A percentile compares a stretch with the other conserved stretches of the same genome.
Evolutionary conservation across 2,797 vertebrate genomes (phyloP).

Genomic region (Sandelia bainsii): DNA sequence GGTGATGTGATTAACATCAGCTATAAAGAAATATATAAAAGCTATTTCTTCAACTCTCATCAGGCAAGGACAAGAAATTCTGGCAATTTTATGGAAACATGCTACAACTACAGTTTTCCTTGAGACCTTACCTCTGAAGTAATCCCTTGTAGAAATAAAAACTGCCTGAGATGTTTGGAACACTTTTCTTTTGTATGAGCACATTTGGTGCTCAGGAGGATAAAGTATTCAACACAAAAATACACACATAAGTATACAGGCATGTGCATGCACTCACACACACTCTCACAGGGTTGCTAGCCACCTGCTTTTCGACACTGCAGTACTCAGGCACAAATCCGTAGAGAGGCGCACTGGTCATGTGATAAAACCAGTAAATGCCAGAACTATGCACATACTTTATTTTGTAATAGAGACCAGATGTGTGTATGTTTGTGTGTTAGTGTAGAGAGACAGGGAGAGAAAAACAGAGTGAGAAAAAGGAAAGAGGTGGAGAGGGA

Average conservation of each 20-base stretch:
- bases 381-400: constrained; percentile 74
- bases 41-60: too few species aligned
- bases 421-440: constrained; percentile 42
- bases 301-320: constrained; percentile 73
- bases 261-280: constrained; percentile 1
- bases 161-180: constrained; percentile 10
- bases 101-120: not conserved
- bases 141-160: constrained; percentile 7
- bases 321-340: constrained; percentile 57
- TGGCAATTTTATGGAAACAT: not conserved
- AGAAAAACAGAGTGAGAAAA: constrained; percentile 7
- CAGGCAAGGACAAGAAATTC: not conserved
- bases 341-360: constrained; percentile 65
- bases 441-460: not conserved
- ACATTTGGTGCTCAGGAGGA: constrained; percentile 48
- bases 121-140: not conserved
- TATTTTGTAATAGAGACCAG: constrained; percentile 79
- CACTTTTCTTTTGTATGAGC: constrained; percentile 38
- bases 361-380: constrained; percentile 75
- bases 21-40: too few species aligned
- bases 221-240: constrained; percentile 35
- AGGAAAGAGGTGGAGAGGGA: constrained; percentile 22
- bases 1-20: not conserved
- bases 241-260: constrained; percentile 20
- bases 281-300: constrained; percentile 29